Percentiles rank a stretch among this genome's conserved stretches.
phyloP scores from a whole-genome alignment of 2,797 vertebrate species.

The Galago senegalensis region DNA sequence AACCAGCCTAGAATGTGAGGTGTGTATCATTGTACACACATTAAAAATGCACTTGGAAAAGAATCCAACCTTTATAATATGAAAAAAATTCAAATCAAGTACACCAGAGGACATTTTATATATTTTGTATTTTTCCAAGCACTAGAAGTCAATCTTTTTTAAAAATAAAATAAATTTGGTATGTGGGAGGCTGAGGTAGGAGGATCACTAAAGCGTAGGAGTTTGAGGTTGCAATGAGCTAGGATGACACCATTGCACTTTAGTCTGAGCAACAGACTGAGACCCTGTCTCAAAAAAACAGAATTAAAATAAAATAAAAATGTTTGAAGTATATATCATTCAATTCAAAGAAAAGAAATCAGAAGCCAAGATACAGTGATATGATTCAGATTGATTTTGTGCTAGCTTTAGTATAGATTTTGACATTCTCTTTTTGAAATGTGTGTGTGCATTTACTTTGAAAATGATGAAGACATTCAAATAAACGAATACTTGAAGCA shows the following conservation, averaged over 20 bases:
- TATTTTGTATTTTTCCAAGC: neutral
- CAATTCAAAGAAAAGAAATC: neutral
- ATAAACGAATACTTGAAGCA: neutral
- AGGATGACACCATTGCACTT: neutral
- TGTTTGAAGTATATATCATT: neutral
- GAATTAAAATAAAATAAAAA: neutral
- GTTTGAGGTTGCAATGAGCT: neutral
- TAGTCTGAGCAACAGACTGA: neutral
- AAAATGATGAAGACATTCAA: neutral
- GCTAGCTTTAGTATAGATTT: neutral
- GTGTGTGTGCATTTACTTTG: neutral
- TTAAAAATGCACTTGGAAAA: neutral
- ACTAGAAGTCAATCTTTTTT: neutral
- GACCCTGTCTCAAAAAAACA: no score
- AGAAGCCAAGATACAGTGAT: neutral
- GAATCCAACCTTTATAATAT: neutral
- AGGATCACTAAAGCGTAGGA: neutral
- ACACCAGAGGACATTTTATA: neutral
- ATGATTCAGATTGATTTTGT: neutral
- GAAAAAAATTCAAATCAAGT: neutral
- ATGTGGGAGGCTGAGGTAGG: neutral
- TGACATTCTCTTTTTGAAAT: neutral
- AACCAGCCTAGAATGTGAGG: neutral
- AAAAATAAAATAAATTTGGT: neutral
- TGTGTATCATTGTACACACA: rapidly evolving